Evolutionary conservation across 2,113 vertebrate species (phyloP).

Genomic region (Natator depressus): DNA sequence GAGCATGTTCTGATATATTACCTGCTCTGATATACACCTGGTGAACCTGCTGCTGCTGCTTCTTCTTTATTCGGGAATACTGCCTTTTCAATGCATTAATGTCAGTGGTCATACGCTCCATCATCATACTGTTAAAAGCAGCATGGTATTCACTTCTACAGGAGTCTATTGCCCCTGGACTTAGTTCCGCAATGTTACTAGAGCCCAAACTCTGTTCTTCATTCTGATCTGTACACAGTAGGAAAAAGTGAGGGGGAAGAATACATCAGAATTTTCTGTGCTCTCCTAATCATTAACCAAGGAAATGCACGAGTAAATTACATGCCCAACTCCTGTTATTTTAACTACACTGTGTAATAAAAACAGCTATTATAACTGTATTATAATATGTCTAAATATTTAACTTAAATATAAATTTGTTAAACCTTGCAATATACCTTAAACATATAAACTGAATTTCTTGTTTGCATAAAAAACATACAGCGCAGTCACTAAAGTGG

Average conservation of each 20-base stretch:
- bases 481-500: neutral
- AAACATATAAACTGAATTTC: neutral
- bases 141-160: slow-evolving; percentile 92
- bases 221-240: slow-evolving; percentile 81
- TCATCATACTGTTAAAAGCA: slow-evolving; percentile 97
- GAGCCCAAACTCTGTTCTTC: slow-evolving; percentile 82
- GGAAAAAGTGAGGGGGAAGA: slow-evolving; percentile 4
- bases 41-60: slow-evolving; percentile 94
- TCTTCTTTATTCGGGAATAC: slow-evolving; percentile 93
- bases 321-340: neutral
- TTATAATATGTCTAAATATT: neutral
- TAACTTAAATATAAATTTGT: neutral
- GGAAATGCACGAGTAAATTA: neutral
- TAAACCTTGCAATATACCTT: neutral
- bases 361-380: neutral
- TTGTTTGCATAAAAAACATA: neutral
- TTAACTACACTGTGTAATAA: neutral
- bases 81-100: slow-evolving; percentile 94
- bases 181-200: slow-evolving; percentile 93
- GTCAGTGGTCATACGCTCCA: slow-evolving; percentile 98
- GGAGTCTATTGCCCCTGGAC: slow-evolving; percentile 92
- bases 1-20: slow-evolving; percentile 56
- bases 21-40: slow-evolving; percentile 95
- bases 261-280: neutral
- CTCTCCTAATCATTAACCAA: neutral